These are phyloP conservation scores for Ctenosaura bakeri DNA, from an alignment of 2,797 vertebrate genomes.

Conservation along the genomic window DNA sequence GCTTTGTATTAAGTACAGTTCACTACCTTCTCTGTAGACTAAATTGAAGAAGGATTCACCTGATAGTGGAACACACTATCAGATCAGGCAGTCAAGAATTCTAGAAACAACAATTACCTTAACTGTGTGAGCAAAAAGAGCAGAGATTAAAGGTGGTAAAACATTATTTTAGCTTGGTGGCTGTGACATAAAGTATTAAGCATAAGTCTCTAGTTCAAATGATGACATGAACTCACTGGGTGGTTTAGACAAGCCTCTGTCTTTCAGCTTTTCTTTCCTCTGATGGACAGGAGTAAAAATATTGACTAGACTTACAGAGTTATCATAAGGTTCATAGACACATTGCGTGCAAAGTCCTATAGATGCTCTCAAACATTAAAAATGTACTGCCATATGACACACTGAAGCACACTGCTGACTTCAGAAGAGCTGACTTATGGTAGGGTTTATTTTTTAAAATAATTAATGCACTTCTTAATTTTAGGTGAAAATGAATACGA, in stretches of 20 bases:
- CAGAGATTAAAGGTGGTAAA: neutral
- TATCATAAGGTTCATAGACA: neutral
- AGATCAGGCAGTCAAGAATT: neutral
- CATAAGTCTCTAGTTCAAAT: neutral
- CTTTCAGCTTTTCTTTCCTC: neutral
- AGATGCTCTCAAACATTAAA: neutral
- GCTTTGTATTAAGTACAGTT: too few relatives aligned
- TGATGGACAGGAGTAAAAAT: neutral
- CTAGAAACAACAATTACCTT: neutral
- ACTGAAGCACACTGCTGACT: too few relatives aligned
- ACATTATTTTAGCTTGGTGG: neutral
- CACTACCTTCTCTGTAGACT: too few relatives aligned
- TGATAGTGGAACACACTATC: too few relatives aligned
- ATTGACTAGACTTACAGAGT: neutral
- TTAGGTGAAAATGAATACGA: neutral
- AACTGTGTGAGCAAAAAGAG: neutral
- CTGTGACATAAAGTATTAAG: neutral
- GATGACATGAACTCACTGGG: neutral
- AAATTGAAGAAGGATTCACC: too few relatives aligned
- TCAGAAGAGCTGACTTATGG: neutral
- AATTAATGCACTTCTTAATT: neutral
- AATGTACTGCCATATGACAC: neutral
- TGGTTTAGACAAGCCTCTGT: neutral
- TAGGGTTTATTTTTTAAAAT: neutral
- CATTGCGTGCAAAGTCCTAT: neutral